Evolutionary conservation across 2,113 vertebrate species (phyloP).

Genomic region (human (Homo sapiens)): DNA sequence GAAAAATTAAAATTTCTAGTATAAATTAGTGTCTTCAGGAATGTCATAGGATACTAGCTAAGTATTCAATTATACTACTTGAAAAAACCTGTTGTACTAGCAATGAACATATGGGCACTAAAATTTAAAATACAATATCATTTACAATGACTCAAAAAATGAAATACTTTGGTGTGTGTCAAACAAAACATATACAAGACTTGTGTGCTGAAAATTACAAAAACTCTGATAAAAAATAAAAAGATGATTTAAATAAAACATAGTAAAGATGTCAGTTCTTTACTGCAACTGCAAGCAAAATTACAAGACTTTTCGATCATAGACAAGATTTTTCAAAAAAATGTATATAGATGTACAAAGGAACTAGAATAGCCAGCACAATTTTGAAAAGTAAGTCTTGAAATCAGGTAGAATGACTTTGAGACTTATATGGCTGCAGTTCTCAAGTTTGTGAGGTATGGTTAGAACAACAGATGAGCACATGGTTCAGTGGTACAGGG

Average conservation of each 20-base stretch:
- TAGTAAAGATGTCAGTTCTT: neutral
- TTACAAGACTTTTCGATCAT: neutral
- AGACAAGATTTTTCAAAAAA: neutral
- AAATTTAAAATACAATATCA: neutral
- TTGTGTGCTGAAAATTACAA: neutral
- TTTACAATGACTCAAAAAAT: neutral
- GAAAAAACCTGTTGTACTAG: neutral
- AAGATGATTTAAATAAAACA: neutral
- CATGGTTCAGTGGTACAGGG: neutral
- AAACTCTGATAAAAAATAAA: neutral
- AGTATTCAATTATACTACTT: neutral
- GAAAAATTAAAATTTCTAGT: neutral
- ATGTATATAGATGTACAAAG: neutral
- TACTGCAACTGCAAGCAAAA: neutral
- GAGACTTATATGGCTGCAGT: neutral
- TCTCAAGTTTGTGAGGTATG: neutral
- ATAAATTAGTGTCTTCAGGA: neutral
- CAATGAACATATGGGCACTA: neutral
- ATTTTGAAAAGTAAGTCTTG: neutral
- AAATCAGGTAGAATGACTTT: neutral
- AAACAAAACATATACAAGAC: neutral
- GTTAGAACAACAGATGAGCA: neutral
- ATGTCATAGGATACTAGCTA: neutral
- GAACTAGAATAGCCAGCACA: neutral
- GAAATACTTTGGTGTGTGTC: neutral